phyloP scores from a whole-genome alignment of 2,797 vertebrate genomes.

The Craterocephalus amniculus region DNA sequence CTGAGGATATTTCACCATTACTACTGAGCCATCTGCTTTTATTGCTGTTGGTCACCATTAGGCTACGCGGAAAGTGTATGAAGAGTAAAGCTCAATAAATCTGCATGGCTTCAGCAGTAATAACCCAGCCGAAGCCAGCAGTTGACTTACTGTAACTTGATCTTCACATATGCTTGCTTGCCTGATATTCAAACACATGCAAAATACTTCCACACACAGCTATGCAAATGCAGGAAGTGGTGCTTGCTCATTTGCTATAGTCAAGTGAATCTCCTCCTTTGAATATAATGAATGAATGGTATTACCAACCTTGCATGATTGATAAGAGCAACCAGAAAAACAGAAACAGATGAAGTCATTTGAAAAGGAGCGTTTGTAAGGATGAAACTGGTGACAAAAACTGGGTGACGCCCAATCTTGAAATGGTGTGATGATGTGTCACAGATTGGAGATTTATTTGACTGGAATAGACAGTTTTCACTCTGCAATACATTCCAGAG shows the following conservation, averaged over 20 bases:
- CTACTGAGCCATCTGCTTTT: constrained; percentile 65
- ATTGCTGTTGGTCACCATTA: constrained; percentile 69
- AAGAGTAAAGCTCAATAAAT: constrained; percentile 69
- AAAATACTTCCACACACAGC: constrained; percentile 30
- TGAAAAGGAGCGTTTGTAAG: not conserved
- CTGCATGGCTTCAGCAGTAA: constrained; percentile 58
- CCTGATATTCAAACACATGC: constrained; percentile 47
- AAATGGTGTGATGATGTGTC: not conserved
- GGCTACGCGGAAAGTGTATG: constrained; percentile 66
- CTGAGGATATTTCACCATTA: constrained; percentile 26
- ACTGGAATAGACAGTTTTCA: not conserved
- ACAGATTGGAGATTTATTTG: constrained; percentile 10
- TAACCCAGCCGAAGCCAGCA: constrained; percentile 44
- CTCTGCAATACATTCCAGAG: not conserved
- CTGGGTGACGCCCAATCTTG: not conserved
- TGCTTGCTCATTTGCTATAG: constrained; percentile 9
- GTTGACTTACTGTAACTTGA: constrained; percentile 44
- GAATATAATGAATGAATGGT: constrained; percentile 6
- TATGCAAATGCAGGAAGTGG: constrained; percentile 41
- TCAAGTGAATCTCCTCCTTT: constrained; percentile 23
- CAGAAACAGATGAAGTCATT: not conserved
- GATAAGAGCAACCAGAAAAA: not conserved
- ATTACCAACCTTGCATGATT: not conserved
- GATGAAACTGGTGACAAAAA: not conserved
- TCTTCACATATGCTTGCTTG: constrained; percentile 32